Percentiles rank a stretch among this genome's conserved stretches.
phyloP scores from a whole-genome alignment of 2,113 vertebrate species.

The Equus przewalskii region DNA sequence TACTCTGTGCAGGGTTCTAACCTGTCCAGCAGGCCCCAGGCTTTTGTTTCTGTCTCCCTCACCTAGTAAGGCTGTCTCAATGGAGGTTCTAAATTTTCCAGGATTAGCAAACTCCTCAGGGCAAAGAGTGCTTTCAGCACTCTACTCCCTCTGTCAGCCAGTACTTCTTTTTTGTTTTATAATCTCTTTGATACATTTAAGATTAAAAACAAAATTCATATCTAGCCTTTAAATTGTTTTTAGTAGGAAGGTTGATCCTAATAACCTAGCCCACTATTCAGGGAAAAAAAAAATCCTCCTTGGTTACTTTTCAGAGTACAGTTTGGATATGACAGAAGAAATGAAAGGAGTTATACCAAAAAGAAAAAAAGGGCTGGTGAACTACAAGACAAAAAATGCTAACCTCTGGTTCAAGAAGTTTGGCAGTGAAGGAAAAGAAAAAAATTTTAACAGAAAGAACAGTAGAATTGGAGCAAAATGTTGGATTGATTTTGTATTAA shows the following conservation, averaged over 20 bases:
- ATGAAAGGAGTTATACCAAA: background rate
- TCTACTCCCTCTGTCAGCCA: background rate
- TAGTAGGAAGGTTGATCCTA: background rate
- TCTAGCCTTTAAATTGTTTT: background rate
- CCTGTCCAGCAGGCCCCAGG: background rate
- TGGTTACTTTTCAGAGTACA: background rate
- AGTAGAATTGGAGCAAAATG: background rate
- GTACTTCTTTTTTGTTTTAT: background rate
- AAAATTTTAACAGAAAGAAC: background rate
- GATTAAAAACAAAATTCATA: background rate
- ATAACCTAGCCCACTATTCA: background rate
- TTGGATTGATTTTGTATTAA: slow-evolving; percentile 5
- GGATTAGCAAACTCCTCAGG: background rate
- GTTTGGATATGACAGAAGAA: background rate
- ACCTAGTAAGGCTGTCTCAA: background rate
- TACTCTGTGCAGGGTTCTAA: background rate
- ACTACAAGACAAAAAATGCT: background rate
- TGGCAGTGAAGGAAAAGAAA: background rate
- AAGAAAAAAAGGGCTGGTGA: background rate
- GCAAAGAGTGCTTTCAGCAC: background rate
- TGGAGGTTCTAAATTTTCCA: background rate
- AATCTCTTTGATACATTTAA: slow-evolving; percentile 10
- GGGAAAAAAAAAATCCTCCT: background rate
- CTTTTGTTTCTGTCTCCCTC: background rate
- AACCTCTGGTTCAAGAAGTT: background rate